Conservation (phyloP, 2,888 invertebrate species). For the Drosophila colorata region DNA sequence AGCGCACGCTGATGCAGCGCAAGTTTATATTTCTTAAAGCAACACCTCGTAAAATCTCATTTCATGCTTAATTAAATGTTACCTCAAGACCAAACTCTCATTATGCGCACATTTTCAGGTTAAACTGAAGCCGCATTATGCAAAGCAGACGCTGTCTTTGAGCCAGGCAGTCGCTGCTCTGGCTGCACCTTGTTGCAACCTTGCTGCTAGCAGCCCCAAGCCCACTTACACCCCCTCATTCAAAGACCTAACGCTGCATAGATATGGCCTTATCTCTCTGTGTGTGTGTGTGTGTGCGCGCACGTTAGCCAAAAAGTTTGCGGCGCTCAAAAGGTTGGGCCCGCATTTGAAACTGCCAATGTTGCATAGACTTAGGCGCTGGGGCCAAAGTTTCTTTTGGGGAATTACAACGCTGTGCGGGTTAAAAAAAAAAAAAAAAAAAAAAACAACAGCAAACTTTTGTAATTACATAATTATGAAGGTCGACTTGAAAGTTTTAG, state of each 20-base stretch:
- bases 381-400: constrained; percentile 42
- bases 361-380: constrained; percentile 54
- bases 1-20: background rate
- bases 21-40: constrained; percentile 34
- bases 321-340: constrained; percentile 46
- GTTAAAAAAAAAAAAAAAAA: background rate
- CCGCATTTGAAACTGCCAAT: constrained; percentile 73
- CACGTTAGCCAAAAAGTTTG: constrained; percentile 46
- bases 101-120: constrained; percentile 71
- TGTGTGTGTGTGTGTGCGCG: constrained; percentile 8
- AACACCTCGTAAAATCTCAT: constrained; percentile 67
- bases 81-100: constrained; percentile 64
- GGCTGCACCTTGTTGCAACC: constrained; percentile 44
- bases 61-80: constrained; percentile 75
- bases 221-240: no score
- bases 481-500: constrained; percentile 58
- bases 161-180: constrained; percentile 7
- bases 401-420: constrained; percentile 27
- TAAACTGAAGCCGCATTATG: constrained; percentile 66
- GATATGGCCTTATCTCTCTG: constrained; percentile 16
- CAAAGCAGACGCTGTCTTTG: constrained; percentile 45
- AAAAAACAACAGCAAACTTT: constrained; percentile 50
- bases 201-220: constrained; percentile 13
- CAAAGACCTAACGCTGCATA: background rate
- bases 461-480: constrained; percentile 79